Conservation (phyloP, 1,140 invertebrate genomes). For the Ylistrum balloti region DNA sequence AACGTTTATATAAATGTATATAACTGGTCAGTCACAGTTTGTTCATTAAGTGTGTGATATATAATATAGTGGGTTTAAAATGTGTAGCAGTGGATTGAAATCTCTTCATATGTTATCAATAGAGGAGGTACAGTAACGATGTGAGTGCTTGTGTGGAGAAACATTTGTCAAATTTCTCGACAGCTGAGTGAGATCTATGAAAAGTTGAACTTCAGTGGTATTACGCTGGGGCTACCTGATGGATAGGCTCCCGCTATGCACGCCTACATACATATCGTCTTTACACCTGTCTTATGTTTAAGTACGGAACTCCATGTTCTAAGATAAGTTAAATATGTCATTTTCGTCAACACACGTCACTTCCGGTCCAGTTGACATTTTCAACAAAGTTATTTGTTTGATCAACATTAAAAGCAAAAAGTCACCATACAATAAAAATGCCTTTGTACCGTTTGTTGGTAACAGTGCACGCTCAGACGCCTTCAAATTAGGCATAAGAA, state of each 20-base stretch:
- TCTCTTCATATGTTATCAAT: background rate
- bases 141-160: background rate
- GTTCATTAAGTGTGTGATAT: background rate
- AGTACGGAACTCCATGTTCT: background rate
- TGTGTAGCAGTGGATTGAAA: background rate
- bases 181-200: background rate
- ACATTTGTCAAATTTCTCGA: constrained; percentile 7
- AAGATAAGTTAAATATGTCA: background rate
- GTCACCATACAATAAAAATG: too few species aligned
- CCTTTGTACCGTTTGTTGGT: too few species aligned
- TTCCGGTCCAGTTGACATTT: background rate
- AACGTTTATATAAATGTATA: background rate
- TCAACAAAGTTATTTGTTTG: too few species aligned
- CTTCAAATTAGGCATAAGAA: too few species aligned
- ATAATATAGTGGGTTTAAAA: background rate
- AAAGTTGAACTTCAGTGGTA: background rate
- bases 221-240: background rate
- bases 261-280: constrained; percentile 9
- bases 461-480: too few species aligned
- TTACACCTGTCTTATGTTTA: background rate
- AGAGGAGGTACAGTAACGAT: background rate
- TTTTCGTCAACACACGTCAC: background rate
- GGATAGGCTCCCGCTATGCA: background rate
- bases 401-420: too few species aligned
- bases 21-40: background rate